A percentile compares a stretch with the other conserved stretches of the same genome.
These are phyloP conservation scores for Megathymus violae DNA, from an alignment of 1,140 invertebrate genomes.

Conservation along the genomic window DNA sequence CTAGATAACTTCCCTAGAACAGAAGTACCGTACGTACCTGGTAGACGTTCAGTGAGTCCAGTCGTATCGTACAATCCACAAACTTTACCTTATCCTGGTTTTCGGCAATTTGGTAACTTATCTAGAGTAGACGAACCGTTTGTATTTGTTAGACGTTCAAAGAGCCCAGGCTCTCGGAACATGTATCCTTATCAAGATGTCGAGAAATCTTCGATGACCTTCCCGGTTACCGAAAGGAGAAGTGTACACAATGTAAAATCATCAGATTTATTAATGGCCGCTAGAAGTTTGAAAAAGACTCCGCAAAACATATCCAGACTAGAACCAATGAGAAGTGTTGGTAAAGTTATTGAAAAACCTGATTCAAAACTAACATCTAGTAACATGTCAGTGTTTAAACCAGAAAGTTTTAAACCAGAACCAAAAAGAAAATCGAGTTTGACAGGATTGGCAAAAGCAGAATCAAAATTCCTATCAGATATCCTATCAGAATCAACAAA, in stretches of 20 bases:
- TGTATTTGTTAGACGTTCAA: neutral
- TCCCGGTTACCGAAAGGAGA: slow-evolving; percentile 38
- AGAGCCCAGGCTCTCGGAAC: neutral
- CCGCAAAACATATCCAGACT: slow-evolving; percentile 25
- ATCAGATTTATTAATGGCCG: slow-evolving; percentile 56
- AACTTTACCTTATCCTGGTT: neutral
- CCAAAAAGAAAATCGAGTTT: neutral
- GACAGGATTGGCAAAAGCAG: neutral
- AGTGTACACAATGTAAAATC: slow-evolving; percentile 59
- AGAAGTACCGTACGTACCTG: too few species aligned
- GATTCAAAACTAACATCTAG: slow-evolving; percentile 31
- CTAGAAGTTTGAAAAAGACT: slow-evolving; percentile 51
- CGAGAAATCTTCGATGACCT: neutral
- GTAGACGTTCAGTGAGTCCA: slow-evolving; percentile 1
- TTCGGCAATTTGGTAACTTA: neutral
- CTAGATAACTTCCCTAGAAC: neutral
- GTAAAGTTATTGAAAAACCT: slow-evolving; percentile 18
- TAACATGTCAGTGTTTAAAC: slow-evolving; percentile 57
- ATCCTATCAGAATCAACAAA: neutral
- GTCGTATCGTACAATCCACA: neutral
- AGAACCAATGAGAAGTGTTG: slow-evolving; percentile 19
- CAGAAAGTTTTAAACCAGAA: neutral
- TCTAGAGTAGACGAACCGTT: slow-evolving; percentile 1
- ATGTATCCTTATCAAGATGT: neutral
- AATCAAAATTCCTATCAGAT: neutral